Evolutionary conservation across 2,797 vertebrate species (phyloP).

Genomic region (Okamejei kenojei): DNA sequence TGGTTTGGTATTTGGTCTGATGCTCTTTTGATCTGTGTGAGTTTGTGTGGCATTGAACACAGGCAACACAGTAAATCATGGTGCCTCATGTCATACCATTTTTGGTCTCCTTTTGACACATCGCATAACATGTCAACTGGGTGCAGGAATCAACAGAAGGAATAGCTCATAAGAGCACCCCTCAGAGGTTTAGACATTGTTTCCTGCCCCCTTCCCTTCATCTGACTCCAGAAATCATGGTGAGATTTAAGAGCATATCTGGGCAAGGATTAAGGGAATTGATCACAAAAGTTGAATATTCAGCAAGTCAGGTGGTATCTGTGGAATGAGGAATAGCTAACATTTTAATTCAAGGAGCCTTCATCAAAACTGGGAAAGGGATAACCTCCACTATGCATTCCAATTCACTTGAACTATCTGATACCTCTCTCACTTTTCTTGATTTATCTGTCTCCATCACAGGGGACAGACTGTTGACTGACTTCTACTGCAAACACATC

Average conservation of each 20-base stretch:
- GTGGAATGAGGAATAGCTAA: too few species aligned
- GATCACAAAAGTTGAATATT: neutral
- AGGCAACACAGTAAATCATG: neutral
- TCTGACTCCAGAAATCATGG: neutral
- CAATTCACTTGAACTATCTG: too few species aligned
- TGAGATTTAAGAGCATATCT: neutral
- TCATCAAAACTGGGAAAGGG: too few species aligned
- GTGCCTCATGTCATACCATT: neutral
- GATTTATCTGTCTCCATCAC: too few species aligned
- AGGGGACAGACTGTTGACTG: too few species aligned
- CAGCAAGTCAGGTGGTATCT: too few species aligned
- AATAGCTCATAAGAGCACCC: neutral
- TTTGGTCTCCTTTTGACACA: neutral
- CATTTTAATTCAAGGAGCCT: too few species aligned
- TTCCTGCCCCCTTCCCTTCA: neutral
- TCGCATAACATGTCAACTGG: neutral
- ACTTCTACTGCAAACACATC: too few species aligned
- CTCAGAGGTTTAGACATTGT: neutral
- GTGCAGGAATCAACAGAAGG: neutral
- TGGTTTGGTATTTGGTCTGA: neutral
- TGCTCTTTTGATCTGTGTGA: neutral
- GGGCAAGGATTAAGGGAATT: neutral
- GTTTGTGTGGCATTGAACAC: neutral
- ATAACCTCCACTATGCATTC: too few species aligned
- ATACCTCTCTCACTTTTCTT: too few species aligned